Percentiles rank a stretch among this genome's conserved stretches.
Conservation (phyloP, 2,888 invertebrate species). For the Julus scanicus region DNA sequence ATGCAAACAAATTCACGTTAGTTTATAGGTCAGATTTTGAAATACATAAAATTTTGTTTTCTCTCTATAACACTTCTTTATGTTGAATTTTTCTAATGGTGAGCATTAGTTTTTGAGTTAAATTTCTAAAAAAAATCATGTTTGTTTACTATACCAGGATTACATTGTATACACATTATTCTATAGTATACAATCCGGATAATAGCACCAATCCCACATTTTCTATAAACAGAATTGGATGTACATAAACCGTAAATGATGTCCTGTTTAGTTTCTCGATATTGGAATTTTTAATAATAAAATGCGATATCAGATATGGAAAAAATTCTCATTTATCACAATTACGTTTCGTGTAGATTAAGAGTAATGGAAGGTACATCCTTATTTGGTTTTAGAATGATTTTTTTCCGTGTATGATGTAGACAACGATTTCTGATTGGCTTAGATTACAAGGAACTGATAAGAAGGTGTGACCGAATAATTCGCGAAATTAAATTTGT, state of each 20-base stretch:
- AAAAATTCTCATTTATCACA: background rate
- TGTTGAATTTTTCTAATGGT: no score
- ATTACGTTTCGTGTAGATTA: background rate
- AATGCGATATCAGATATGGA: background rate
- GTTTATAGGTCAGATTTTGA: background rate
- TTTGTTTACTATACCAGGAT: no score
- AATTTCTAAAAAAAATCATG: no score
- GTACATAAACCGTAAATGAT: background rate
- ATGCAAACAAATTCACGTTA: background rate
- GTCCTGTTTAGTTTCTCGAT: background rate
- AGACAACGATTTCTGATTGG: slow-evolving; percentile 23
- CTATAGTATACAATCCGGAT: no score
- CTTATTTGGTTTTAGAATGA: background rate
- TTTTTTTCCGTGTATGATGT: background rate
- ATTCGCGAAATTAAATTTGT: background rate
- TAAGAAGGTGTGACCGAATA: background rate
- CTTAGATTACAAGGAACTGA: slow-evolving; percentile 15
- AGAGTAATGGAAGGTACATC: background rate
- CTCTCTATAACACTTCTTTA: no score
- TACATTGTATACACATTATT: no score
- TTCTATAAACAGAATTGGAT: no score
- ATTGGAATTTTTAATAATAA: no score
- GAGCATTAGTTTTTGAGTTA: no score
- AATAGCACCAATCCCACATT: no score
- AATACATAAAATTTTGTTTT: background rate